A percentile compares a stretch with the other conserved stretches of the same genome.
phyloP scores from a whole-genome alignment of 1,140 invertebrate genomes.

The Littorina saxatilis region DNA sequence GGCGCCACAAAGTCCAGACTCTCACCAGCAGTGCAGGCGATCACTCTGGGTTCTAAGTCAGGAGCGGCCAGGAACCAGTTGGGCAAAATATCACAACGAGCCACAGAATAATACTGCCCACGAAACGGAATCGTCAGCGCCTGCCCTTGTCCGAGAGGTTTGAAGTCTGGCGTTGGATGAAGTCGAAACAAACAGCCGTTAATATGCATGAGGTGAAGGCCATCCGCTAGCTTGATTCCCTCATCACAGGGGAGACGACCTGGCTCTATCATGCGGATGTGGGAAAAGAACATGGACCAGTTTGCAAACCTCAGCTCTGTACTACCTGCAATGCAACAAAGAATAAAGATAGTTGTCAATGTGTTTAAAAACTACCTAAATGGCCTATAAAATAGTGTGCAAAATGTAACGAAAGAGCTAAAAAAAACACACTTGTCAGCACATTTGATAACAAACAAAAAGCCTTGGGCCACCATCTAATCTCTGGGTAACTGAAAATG shows the following conservation, averaged over 20 bases:
- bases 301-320: conserved; percentile 44
- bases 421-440: background rate
- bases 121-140: conserved; percentile 53
- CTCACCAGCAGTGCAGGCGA: conserved; percentile 61
- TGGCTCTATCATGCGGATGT: conserved; percentile 66
- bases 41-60: conserved; percentile 48
- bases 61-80: conserved; percentile 61
- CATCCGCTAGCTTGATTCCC: conserved; percentile 42
- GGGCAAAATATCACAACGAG: conserved; percentile 56
- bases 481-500: background rate
- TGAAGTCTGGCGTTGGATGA: conserved; percentile 53
- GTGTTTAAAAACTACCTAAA: conserved; percentile 50
- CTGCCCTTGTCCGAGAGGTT: conserved; percentile 48
- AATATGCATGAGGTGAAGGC: conserved; percentile 60
- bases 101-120: conserved; percentile 61
- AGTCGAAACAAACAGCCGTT: conserved; percentile 66
- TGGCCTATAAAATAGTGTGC: background rate
- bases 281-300: conserved; percentile 68
- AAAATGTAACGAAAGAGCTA: background rate
- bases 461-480: background rate
- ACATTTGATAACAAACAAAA: background rate
- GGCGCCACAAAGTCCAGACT: conserved; percentile 60
- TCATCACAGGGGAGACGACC: conserved; percentile 43
- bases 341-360: conserved; percentile 45
- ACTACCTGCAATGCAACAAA: conserved; percentile 49